Base-by-base conservation (phyloP, 2,797 vertebrate species). In the Aplochiton taeniatus region DNA sequence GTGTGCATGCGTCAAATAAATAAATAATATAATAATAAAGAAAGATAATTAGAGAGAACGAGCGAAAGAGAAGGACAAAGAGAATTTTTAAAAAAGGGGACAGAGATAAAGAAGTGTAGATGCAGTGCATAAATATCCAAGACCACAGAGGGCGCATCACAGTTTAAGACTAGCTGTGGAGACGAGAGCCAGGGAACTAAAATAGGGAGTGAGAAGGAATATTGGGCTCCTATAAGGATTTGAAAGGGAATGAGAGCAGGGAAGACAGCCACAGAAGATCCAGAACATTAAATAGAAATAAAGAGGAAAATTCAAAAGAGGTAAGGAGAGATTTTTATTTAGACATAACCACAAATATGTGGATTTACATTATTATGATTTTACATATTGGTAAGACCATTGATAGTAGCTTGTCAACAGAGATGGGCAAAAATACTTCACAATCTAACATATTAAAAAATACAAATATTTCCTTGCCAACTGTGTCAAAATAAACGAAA, bases 71-170 rank as follows among this genome's bases (percentile, higher is more conserved):
- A n/a, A 17, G 44, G 49, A 42, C 43, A 43, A 61, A 63, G 53
- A 80, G 63, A 19, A 55, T 73, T 50, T 54, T 31, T 41, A 59
- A 65, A 69, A 78, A 76, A 62, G 64, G 74, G 74, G 51, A 65
- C 16, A 10, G 12, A 66, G 69, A 75, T 74, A 63, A 75, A 78
- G 66, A 74, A 3, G 13, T 47, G 41, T 45, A 50, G 48, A 16
- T 68, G 58, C 18, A 31, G 31, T 50, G 78, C 89, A 90, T 90
- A 92, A 89, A 91, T 90, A 86, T 79, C 65, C 48, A 71, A 70
- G 80, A 65, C 66, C 31, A 57, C 45, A 41, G 59, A 65, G 54
- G 62, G 70, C 19, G 73, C 68, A 63, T 76, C 77, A 53, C 19
- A 77, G 73, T 46, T 69, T 31, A 63, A 51, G 68, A 64, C 65